Conservation (phyloP, 1,140 invertebrate species). For the Zaprionus ornatus region DNA sequence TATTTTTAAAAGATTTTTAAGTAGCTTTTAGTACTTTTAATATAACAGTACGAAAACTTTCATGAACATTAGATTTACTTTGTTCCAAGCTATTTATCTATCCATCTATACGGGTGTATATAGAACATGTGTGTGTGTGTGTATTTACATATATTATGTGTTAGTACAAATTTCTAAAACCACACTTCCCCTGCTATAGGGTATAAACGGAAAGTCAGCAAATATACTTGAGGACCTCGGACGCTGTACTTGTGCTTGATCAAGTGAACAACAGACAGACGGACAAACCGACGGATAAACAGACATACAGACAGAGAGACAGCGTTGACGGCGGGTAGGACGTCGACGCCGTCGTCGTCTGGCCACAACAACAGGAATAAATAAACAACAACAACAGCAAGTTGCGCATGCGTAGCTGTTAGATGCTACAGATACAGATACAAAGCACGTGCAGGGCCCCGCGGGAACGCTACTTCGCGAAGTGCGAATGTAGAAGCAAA, state of each 20-base stretch:
- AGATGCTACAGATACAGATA: slow-evolving; percentile 51
- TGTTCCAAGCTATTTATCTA: too few species aligned
- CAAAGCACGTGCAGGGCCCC: slow-evolving; percentile 61
- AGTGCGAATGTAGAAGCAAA: slow-evolving; percentile 32
- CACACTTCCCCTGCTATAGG: background rate
- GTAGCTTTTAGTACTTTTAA: too few species aligned
- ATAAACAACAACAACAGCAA: slow-evolving; percentile 44
- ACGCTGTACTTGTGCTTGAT: slow-evolving; percentile 63
- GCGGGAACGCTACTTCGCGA: slow-evolving; percentile 30
- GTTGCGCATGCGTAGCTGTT: slow-evolving; percentile 71
- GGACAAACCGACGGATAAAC: slow-evolving; percentile 16
- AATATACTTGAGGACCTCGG: slow-evolving; percentile 6
- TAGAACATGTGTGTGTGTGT: too few species aligned
- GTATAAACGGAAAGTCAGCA: slow-evolving; percentile 29
- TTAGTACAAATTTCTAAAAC: background rate
- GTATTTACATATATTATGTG: too few species aligned
- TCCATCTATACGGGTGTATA: too few species aligned
- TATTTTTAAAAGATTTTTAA: too few species aligned
- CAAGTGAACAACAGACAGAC: slow-evolving; percentile 64
- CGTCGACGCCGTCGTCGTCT: slow-evolving; percentile 9
- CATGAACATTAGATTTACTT: too few species aligned
- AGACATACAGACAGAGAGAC: slow-evolving; percentile 38
- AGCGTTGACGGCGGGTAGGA: slow-evolving; percentile 43
- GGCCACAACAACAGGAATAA: slow-evolving; percentile 18
- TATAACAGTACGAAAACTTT: too few species aligned